Evolutionary conservation across 2,888 invertebrate genomes (phyloP).

Genomic region (Plusia festucae): DNA sequence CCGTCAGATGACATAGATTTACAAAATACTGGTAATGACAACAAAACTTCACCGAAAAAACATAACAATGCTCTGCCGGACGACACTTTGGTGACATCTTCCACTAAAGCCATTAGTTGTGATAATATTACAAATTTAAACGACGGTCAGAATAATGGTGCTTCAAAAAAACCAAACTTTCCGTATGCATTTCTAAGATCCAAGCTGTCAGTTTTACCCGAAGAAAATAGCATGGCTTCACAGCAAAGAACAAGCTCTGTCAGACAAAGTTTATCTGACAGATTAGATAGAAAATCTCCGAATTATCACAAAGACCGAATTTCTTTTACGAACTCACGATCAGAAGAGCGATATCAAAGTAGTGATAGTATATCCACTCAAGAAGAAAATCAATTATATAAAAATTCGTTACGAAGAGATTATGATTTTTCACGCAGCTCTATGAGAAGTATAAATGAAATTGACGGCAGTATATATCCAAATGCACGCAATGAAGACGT

Average conservation of each 20-base stretch:
- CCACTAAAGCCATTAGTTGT: conserved; percentile 92
- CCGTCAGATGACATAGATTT: conserved; percentile 94
- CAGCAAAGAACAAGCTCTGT: conserved; percentile 85
- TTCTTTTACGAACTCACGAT: conserved; percentile 86
- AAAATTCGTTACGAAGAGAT: conserved; percentile 76
- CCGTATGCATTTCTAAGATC: conserved; percentile 94
- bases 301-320: conserved; percentile 81
- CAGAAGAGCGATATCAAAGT: conserved; percentile 90
- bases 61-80: conserved; percentile 73
- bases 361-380: conserved; percentile 86
- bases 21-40: conserved; percentile 82
- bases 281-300: conserved; percentile 84
- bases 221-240: conserved; percentile 91
- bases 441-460: conserved; percentile 82
- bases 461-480: conserved; percentile 74
- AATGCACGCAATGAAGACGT: conserved; percentile 75
- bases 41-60: conserved; percentile 78
- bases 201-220: conserved; percentile 93
- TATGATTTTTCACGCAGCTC: conserved; percentile 81
- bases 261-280: conserved; percentile 88
- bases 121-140: conserved; percentile 91
- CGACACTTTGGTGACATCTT: conserved; percentile 80
- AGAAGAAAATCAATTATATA: conserved; percentile 83
- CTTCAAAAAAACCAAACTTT: conserved; percentile 91
- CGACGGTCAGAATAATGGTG: conserved; percentile 84